Base-by-base conservation (phyloP, 2,113 vertebrate species). In the Hymenochirus boettgeri region DNA sequence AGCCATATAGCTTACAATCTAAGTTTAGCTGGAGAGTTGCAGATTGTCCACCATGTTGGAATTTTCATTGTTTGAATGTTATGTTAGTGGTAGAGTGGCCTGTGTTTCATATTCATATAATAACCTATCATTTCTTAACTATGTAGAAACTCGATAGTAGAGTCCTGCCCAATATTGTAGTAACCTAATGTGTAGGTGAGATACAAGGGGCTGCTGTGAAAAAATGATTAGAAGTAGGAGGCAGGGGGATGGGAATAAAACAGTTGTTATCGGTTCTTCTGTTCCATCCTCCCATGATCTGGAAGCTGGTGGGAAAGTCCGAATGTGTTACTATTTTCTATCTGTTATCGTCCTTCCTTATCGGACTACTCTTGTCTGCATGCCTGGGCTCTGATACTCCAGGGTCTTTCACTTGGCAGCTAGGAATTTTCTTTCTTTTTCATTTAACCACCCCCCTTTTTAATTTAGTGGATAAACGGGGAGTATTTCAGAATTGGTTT, bases 301-400 rank as follows among this genome's bases (percentile, higher is more conserved):
- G 70, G 22, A 73, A 83, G 85, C 88, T 37, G 75, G 88, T 96
- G 93, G 92, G 93, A 96, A 97, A 93, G 90, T 93, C 92, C 76
- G 89, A 88, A 89, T 88, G 91, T 96, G 96, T 93, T 92, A 89
- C 93, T 94, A 89, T 95, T 96, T 96, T 94, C 90, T 91, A 81
- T 86, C 89, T 85, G 76, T 88, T 94, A 93, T 95, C 91, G 17
- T 76, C 50, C 48, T 56, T 48, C 75, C 91, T 96, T 97, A 96
- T 97, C 95, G 17, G 74, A 77, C 78, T 86, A 81, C 88, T 84
- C 80, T 92, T 83, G 86, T 90, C 90, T 90, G 85, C 82, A 70
- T 83, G 88, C 89, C 80, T 86, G 83, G 80, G 83, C 85, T 86
- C 2, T 75, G 80, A 83, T 87, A 81, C 79, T 83, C 87, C 90